Evolutionary conservation across 2,113 vertebrate species (phyloP).

Genomic region (Platichthys flesus): DNA sequence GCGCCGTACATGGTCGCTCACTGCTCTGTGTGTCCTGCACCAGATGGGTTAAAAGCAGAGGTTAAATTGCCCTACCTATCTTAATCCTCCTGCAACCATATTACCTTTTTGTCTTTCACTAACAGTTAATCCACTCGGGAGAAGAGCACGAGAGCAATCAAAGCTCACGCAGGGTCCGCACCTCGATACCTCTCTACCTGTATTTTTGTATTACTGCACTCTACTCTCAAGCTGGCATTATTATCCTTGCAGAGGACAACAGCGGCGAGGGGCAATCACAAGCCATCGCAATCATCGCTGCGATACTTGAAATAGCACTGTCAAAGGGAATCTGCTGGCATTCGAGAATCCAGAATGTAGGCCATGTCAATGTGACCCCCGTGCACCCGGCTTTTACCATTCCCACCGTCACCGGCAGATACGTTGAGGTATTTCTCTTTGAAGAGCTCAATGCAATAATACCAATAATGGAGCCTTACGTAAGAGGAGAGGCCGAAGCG

Average conservation of each 20-base stretch:
- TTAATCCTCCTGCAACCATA: background rate
- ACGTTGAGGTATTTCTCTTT: background rate
- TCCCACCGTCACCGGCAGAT: constrained; percentile 24
- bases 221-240: constrained; percentile 15
- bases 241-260: constrained; percentile 44
- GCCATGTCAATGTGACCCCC: constrained; percentile 25
- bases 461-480: constrained; percentile 7
- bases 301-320: constrained; percentile 49
- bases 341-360: constrained; percentile 26
- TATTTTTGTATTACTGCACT: background rate
- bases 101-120: background rate
- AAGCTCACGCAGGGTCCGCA: constrained; percentile 1
- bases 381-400: constrained; percentile 16
- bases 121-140: constrained; percentile 10
- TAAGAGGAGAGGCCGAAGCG: background rate
- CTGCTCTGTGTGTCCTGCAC: no score
- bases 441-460: constrained; percentile 6
- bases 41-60: no score
- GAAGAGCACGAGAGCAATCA: constrained; percentile 18
- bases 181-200: background rate
- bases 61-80: no score
- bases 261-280: constrained; percentile 41
- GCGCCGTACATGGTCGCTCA: no score
- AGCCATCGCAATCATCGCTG: constrained; percentile 41
- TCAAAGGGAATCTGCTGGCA: constrained; percentile 34